Conservation (phyloP, 23 tunicate genomes). For the Halocynthia aurantium region DNA sequence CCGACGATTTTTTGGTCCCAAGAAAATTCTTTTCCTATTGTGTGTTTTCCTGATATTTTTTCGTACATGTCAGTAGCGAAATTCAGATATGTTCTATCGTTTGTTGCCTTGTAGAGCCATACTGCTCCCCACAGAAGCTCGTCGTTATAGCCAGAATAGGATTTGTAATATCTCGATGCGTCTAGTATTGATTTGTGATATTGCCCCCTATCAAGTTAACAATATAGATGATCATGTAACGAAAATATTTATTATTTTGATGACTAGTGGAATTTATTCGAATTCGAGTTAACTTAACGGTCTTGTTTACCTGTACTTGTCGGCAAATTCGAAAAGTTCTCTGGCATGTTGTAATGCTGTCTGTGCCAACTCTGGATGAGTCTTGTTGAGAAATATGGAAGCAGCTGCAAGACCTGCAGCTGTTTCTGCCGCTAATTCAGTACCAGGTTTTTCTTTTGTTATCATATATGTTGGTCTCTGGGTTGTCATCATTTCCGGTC, state of each 20-base stretch:
- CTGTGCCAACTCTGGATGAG: not conserved
- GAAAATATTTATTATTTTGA: too few relatives aligned
- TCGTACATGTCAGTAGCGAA: slow-evolving; percentile 21
- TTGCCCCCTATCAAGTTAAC: slow-evolving; percentile 12
- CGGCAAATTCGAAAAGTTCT: slow-evolving; percentile 71
- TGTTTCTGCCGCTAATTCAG: slow-evolving; percentile 71
- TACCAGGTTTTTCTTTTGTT: slow-evolving; percentile 50
- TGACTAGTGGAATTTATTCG: too few relatives aligned
- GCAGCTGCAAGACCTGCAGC: slow-evolving; percentile 76
- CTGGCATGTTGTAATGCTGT: slow-evolving; percentile 46
- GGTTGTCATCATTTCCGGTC: slow-evolving; percentile 51
- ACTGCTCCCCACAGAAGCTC: slow-evolving; percentile 58
- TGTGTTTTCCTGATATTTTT: slow-evolving; percentile 26
- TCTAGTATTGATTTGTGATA: slow-evolving; percentile 62
- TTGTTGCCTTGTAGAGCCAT: slow-evolving; percentile 57
- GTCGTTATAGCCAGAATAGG: slow-evolving; percentile 54
- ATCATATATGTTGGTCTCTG: slow-evolving; percentile 35
- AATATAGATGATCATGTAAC: not conserved
- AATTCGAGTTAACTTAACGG: too few relatives aligned
- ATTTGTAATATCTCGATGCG: slow-evolving; percentile 42
- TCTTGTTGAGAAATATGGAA: slow-evolving; percentile 34
- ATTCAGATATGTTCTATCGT: slow-evolving; percentile 17
- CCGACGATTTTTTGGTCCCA: slow-evolving; percentile 88
- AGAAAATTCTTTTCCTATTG: slow-evolving; percentile 33
- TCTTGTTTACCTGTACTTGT: slow-evolving; percentile 23